phyloP scores from a whole-genome alignment of 2,888 invertebrate genomes.

The Tenodera sinensis region DNA sequence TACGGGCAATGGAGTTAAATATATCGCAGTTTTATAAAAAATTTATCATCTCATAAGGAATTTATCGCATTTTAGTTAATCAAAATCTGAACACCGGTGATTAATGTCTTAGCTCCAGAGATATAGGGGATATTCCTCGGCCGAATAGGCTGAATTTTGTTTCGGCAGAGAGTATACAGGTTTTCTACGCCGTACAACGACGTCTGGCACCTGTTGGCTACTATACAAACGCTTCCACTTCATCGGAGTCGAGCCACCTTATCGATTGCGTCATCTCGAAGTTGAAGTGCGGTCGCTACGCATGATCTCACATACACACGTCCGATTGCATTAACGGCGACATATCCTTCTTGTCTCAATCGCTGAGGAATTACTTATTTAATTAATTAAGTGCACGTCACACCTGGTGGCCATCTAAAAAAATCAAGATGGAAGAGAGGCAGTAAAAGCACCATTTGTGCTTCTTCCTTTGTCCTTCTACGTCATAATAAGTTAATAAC shows the following conservation, averaged over 20 bases:
- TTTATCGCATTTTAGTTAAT: too few species aligned
- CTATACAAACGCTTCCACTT: neutral
- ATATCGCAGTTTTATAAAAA: too few species aligned
- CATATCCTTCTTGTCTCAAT: neutral
- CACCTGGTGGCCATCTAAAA: neutral
- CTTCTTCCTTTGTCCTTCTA: neutral
- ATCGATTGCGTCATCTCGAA: neutral
- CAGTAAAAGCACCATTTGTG: neutral
- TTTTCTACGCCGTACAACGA: neutral
- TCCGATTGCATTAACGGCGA: neutral
- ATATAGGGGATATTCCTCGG: too few species aligned
- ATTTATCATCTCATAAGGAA: too few species aligned
- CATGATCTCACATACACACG: neutral
- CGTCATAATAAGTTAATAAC: neutral
- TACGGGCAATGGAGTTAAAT: too few species aligned
- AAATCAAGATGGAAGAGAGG: neutral
- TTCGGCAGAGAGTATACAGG: neutral
- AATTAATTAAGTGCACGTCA: neutral
- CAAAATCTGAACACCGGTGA: too few species aligned
- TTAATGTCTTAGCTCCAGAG: too few species aligned
- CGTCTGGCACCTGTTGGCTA: neutral
- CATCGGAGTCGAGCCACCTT: neutral
- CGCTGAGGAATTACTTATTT: neutral
- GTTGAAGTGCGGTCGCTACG: neutral
- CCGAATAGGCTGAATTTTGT: neutral